Evolutionary conservation across 2,113 vertebrate species (phyloP).

Genomic region (Chinchilla lanigera): DNA sequence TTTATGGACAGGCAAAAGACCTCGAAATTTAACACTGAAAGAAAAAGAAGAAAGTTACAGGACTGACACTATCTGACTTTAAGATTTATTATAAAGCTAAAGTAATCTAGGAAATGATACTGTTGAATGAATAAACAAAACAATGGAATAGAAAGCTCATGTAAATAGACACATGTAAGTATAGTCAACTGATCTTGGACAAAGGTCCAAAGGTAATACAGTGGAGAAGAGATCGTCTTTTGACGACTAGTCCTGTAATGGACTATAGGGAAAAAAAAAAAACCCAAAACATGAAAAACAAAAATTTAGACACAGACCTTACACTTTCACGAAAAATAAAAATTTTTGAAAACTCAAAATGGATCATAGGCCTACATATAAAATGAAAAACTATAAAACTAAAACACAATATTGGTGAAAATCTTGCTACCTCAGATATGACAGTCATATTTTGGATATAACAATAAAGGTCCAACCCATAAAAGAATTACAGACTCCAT

Average conservation of each 20-base stretch:
- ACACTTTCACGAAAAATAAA: neutral
- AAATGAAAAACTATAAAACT: neutral
- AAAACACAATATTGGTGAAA: neutral
- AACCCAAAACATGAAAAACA: neutral
- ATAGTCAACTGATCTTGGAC: neutral
- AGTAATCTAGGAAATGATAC: neutral
- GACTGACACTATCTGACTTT: neutral
- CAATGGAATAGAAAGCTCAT: neutral
- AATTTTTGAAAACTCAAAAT: neutral
- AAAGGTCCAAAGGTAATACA: neutral
- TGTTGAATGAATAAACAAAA: neutral
- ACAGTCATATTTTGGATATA: neutral
- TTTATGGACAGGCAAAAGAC: neutral
- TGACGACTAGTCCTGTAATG: neutral
- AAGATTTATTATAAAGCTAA: neutral
- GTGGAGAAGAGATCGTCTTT: neutral
- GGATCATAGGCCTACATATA: neutral
- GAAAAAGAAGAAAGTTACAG: neutral
- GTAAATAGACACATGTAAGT: neutral
- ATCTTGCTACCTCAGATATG: neutral
- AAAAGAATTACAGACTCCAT: neutral
- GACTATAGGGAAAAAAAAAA: neutral
- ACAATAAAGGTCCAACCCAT: neutral
- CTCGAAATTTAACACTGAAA: neutral
- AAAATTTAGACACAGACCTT: neutral